Evolutionary conservation across 2,113 vertebrate species (phyloP).

Genomic region (Hiodon alosoides): DNA sequence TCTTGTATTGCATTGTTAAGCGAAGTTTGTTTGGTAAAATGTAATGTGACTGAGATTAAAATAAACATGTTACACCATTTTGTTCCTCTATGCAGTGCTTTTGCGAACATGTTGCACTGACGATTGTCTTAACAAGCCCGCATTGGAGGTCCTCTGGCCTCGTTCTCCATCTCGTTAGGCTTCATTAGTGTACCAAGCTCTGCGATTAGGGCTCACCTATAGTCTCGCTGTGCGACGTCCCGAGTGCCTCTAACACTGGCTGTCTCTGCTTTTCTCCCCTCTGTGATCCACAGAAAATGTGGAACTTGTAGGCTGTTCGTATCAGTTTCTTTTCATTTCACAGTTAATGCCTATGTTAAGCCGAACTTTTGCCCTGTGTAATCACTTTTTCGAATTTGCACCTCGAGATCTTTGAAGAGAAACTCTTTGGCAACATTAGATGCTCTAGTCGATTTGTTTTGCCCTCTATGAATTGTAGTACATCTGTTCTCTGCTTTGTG

Average conservation of each 20-base stretch:
- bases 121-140: no score
- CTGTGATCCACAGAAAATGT: constrained; percentile 5
- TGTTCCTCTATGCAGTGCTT: no score
- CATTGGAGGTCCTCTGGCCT: background rate
- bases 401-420: no score
- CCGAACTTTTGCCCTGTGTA: background rate
- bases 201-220: background rate
- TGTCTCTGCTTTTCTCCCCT: background rate
- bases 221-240: no score
- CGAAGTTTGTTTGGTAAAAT: no score
- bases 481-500: constrained; percentile 8
- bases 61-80: no score
- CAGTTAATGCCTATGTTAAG: background rate
- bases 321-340: no score
- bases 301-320: background rate
- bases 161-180: background rate
- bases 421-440: no score
- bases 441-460: background rate
- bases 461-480: constrained; percentile 20
- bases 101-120: no score
- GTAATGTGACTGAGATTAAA: no score
- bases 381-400: background rate
- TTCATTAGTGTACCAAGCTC: background rate
- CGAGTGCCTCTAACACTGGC: no score
- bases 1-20: no score